A percentile compares a stretch with the other conserved stretches of the same genome.
Evolutionary conservation across 2,797 vertebrate species (phyloP).

Genomic region (Girardinus metallicus): DNA sequence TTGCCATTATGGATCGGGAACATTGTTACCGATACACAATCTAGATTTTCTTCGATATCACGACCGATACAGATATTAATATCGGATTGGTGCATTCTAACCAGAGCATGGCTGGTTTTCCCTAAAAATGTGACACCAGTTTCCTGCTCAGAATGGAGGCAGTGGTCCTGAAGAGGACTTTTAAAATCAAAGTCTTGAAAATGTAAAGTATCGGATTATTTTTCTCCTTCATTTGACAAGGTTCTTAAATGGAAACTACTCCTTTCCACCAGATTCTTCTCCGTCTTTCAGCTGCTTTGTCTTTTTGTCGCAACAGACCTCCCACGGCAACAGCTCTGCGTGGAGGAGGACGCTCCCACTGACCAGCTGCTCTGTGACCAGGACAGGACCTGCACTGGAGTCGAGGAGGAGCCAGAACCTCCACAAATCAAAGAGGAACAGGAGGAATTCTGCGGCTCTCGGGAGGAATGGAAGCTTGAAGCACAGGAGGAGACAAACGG

Average conservation of each 20-base stretch:
- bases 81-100: too few species aligned
- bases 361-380: not conserved
- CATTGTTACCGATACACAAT: too few species aligned
- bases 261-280: not conserved
- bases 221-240: not conserved
- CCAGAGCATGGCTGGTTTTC: too few species aligned
- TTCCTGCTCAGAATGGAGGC: not conserved
- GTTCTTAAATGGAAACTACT: not conserved
- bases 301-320: not conserved
- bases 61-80: too few species aligned
- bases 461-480: not conserved
- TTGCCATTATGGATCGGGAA: too few species aligned
- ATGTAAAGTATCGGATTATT: not conserved
- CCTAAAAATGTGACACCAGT: not conserved
- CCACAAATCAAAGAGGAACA: not conserved
- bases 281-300: not conserved
- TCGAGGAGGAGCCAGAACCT: not conserved
- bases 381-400: not conserved
- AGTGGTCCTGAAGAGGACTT: not conserved
- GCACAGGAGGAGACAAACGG: not conserved
- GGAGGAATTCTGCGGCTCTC: not conserved
- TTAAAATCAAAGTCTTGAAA: not conserved
- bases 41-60: too few species aligned
- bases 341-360: too few species aligned
- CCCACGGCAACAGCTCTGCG: not conserved